Evolutionary conservation across 2,888 invertebrate species (phyloP), one percentile per base, ranked within the genome.

Genomic region (Druceiella hillmani): DNA sequence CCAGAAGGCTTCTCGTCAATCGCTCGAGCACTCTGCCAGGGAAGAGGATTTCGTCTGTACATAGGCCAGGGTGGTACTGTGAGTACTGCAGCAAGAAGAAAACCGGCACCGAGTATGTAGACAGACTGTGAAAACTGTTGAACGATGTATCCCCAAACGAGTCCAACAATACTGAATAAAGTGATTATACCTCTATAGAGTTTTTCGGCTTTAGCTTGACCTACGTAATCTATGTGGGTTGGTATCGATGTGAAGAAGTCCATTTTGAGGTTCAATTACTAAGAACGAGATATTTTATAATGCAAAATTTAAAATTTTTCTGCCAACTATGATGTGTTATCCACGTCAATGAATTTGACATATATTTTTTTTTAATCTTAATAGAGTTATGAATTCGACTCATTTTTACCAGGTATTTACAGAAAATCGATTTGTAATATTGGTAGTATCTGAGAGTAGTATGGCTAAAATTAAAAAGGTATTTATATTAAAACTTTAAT

Each of bases 21-120:
- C 38, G 41, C 24, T 45, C 44, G 31, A 33, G 85, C 79, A 57
- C 88, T 90, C 58, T 90, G 91, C 95, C 95, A 95, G 45, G 83
- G 83, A 3, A 95, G 66, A 2, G 93, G 83, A 56, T 89, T 88
- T 45, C 80, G 79, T 45, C 93, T 78, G 56, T 91, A 95, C 79
- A 94, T 86, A 0, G 94, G 91, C 94, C 95, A 95, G n/a, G 94
- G 93, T 15, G 94, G 94, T 52, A 95, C 81, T 1, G 92, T 91
- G 28, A 93, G 61, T 55, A 94, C 65, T 25, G 88, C 81, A 28
- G 94, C 91, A 45, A 95, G 66, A 2, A 87, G 70, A 56, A 94
- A 93, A 45, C 95, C 95, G 52, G 89, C 92, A 17, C 88, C 88
- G 32, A 95, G 71, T 55, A 94, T 90, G 55, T 91, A 92, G 17